phyloP scores from a whole-genome alignment of 2,888 invertebrate genomes.

The Mesodorylaimus sp. region DNA sequence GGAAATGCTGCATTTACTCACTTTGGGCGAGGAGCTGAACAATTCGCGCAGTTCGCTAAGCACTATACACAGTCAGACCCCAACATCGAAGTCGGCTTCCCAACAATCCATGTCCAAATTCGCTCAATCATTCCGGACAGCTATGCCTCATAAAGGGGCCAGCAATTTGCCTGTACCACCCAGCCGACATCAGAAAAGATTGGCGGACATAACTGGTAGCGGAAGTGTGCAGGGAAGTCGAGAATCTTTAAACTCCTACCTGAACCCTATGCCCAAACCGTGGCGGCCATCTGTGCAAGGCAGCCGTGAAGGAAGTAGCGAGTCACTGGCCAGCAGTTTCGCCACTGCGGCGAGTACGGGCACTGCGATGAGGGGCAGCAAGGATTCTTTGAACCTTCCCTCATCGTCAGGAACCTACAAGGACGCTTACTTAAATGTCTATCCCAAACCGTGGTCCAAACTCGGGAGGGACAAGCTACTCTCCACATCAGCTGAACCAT shows the following conservation, averaged over 20 bases:
- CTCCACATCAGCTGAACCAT: too few species aligned
- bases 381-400: neutral
- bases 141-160: too few species aligned
- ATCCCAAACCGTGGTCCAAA: too few species aligned
- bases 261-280: neutral
- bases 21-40: conserved; percentile 1
- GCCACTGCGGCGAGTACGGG: neutral
- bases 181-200: too few species aligned
- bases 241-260: neutral
- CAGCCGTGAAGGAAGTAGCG: neutral
- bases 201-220: neutral
- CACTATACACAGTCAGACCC: neutral
- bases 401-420: too few species aligned
- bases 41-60: neutral
- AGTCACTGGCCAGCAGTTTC: neutral
- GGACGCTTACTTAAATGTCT: too few species aligned
- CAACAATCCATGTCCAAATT: too few species aligned
- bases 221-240: neutral
- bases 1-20: neutral
- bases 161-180: too few species aligned
- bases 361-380: neutral
- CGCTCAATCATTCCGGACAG: too few species aligned
- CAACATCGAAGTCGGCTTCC: too few species aligned
- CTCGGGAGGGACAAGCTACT: too few species aligned
- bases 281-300: neutral